phyloP scores from a whole-genome alignment of 1,140 invertebrate species.

The Riptortus pedestris region DNA sequence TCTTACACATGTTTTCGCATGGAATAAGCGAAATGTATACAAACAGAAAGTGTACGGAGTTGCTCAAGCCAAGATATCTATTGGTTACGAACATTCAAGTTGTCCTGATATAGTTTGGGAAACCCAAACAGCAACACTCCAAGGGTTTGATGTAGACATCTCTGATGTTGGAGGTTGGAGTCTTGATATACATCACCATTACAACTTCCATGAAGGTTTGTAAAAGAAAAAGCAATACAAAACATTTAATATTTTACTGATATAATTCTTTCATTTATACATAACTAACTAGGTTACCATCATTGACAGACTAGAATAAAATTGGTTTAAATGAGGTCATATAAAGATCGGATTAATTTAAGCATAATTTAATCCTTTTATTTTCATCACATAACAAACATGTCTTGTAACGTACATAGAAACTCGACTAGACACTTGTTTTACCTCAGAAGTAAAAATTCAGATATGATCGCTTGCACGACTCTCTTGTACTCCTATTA shows the following conservation, averaged over 20 bases:
- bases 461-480: no score
- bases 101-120: slow-evolving; percentile 86
- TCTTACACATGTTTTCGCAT: slow-evolving; percentile 87
- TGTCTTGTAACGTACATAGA: no score
- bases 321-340: no score
- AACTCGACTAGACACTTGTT: no score
- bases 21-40: slow-evolving; percentile 95
- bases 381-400: no score
- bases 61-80: slow-evolving; percentile 71
- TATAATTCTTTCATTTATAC: no score
- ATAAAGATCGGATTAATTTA: no score
- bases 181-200: slow-evolving; percentile 93
- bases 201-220: slow-evolving; percentile 88
- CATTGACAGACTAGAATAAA: not conserved
- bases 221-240: not conserved
- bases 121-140: slow-evolving; percentile 79
- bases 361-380: no score
- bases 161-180: slow-evolving; percentile 96
- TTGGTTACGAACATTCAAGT: slow-evolving; percentile 87
- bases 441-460: no score
- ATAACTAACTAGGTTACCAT: no score
- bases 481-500: no score
- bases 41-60: slow-evolving; percentile 90
- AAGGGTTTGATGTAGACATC: slow-evolving; percentile 95
- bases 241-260: not conserved